phyloP scores from a whole-genome alignment of 1,140 invertebrate species.

The Zaprionus vittiger region DNA sequence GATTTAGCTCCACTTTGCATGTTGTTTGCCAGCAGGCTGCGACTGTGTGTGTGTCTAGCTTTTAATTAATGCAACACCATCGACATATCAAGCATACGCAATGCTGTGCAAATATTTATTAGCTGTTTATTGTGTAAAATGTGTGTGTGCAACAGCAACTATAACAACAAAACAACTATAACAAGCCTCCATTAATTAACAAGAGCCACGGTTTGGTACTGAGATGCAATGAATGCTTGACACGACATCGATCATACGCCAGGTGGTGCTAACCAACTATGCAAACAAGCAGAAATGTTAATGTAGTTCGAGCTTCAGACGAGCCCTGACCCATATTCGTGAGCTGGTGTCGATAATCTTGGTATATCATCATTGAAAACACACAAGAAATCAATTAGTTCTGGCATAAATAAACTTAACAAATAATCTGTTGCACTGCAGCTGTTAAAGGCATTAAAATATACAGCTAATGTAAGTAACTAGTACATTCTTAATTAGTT shows the following conservation, averaged over 20 bases:
- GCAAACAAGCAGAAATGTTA: slow-evolving; percentile 38
- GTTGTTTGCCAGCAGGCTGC: slow-evolving; percentile 20
- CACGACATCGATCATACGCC: slow-evolving; percentile 76
- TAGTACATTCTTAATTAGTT: not conserved
- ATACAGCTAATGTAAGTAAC: not conserved
- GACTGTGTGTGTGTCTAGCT: not conserved
- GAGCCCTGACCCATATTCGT: not conserved
- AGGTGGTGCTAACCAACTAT: slow-evolving; percentile 58
- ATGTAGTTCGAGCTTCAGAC: not conserved
- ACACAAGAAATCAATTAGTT: not conserved
- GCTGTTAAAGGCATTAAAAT: not conserved
- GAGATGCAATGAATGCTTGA: slow-evolving; percentile 38
- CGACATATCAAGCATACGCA: slow-evolving; percentile 65
- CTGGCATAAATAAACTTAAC: not conserved
- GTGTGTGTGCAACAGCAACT: not conserved
- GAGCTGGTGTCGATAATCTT: not conserved
- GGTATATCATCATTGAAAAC: not conserved
- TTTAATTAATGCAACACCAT: slow-evolving; percentile 72
- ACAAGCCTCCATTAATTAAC: slow-evolving; percentile 50
- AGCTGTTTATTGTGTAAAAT: slow-evolving; percentile 48
- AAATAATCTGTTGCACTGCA: not conserved
- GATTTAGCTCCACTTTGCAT: slow-evolving; percentile 16
- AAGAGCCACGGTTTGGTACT: slow-evolving; percentile 3
- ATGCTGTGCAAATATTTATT: slow-evolving; percentile 75
- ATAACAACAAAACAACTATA: slow-evolving; percentile 32